Conservation (phyloP, 1,140 invertebrate species). For the Drosophila rufa region DNA sequence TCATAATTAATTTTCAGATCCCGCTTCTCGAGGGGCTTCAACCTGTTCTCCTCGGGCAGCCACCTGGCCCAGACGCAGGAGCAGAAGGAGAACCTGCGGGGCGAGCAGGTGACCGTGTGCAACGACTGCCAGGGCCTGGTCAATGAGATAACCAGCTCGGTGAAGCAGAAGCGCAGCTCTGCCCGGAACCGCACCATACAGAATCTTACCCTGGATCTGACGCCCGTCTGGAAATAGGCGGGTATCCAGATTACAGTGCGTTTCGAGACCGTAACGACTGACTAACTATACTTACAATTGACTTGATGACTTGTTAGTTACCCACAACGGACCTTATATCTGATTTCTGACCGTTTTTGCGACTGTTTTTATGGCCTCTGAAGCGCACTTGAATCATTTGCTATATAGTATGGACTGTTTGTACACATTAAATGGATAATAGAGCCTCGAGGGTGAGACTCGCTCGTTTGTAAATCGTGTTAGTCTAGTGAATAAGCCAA, state of each 20-base stretch:
- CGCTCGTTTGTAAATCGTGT: conserved; percentile 67
- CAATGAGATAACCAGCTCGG: conserved; percentile 95
- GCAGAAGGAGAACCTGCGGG: conserved; percentile 88
- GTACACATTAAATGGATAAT: conserved; percentile 44
- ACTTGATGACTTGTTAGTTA: conserved; percentile 27
- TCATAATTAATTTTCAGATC: conserved; percentile 58
- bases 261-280: conserved; percentile 35
- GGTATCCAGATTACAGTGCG: conserved; percentile 1
- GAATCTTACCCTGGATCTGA: conserved; percentile 92
- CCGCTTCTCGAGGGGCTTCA: conserved; percentile 85
- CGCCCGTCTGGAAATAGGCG: conserved; percentile 89
- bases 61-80: conserved; percentile 80
- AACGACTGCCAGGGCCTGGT: conserved; percentile 98
- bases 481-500: conserved; percentile 63
- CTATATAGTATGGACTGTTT: conserved; percentile 61
- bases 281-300: conserved; percentile 18
- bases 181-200: conserved; percentile 92
- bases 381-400: conserved; percentile 15
- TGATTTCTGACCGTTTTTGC: conserved; percentile 24
- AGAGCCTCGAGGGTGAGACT: conserved; percentile 38
- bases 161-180: conserved; percentile 91
- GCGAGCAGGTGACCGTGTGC: conserved; percentile 94
- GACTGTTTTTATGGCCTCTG: conserved; percentile 25
- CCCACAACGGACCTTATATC: conserved; percentile 15
- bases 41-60: conserved; percentile 85